Conservation (phyloP, 1,140 invertebrate species). For the Drosophila melanogaster region Release_6_plus_ISO1_MT NC_004354.4:9214501-9215000, state of each 20-base stretch:
- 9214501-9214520: constrained; percentile 66
- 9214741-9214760: too few relatives aligned
- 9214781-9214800: too few relatives aligned
- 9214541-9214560: not conserved
- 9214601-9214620: not conserved
- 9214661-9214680: too few relatives aligned
- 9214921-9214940: constrained; percentile 5
- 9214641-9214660: too few relatives aligned
- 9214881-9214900: constrained; percentile 2
- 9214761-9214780: not conserved
- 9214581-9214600: constrained; percentile 5
- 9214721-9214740: too few relatives aligned
- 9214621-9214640: too few relatives aligned
- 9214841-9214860: not conserved
- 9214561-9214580: not conserved
- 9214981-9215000: not conserved
- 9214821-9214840: not conserved
- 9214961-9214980: too few relatives aligned
- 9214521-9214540: constrained; percentile 12
- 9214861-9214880: constrained; percentile 2
- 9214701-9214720: too few relatives aligned
- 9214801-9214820: not conserved
- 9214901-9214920: constrained; percentile 6
- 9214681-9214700: too few relatives aligned
- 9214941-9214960: constrained; percentile 9